Conservation (phyloP, 2,797 vertebrate species). For the Crocidura indochinensis region DNA sequence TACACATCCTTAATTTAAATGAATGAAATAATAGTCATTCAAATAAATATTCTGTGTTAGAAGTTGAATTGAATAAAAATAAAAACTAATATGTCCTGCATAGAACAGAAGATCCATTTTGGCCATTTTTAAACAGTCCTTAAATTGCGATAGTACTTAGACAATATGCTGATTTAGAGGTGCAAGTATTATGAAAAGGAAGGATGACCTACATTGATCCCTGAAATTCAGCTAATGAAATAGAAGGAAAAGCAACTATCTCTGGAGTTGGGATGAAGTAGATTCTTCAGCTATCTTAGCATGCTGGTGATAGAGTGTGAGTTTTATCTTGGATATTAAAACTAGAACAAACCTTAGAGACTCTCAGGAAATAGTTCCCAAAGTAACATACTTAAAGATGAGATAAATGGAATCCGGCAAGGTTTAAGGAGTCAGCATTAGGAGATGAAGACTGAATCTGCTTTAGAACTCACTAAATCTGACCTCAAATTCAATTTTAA, state of each 20-base stretch:
- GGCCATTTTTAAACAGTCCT: not conserved
- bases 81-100: not conserved
- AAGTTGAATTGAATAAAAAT: constrained; percentile 9
- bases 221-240: not conserved
- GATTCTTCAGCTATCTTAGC: not conserved
- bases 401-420: no score
- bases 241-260: not conserved
- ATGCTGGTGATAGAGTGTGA: not conserved
- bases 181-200: not conserved
- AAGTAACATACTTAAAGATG: not conserved
- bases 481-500: accelerated
- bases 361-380: not conserved
- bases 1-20: no score
- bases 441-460: not conserved
- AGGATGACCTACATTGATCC: not conserved
- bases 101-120: constrained; percentile 5
- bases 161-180: not conserved
- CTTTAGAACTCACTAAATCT: not conserved
- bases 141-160: not conserved
- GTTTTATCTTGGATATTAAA: not conserved
- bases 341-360: not conserved
- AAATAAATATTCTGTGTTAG: not conserved
- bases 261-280: not conserved
- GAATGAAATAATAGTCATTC: not conserved
- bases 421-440: not conserved